These are phyloP conservation scores for Caenorhabditis becei DNA, from an alignment of 2,888 invertebrate species.

Conservation along the genomic window DNA sequence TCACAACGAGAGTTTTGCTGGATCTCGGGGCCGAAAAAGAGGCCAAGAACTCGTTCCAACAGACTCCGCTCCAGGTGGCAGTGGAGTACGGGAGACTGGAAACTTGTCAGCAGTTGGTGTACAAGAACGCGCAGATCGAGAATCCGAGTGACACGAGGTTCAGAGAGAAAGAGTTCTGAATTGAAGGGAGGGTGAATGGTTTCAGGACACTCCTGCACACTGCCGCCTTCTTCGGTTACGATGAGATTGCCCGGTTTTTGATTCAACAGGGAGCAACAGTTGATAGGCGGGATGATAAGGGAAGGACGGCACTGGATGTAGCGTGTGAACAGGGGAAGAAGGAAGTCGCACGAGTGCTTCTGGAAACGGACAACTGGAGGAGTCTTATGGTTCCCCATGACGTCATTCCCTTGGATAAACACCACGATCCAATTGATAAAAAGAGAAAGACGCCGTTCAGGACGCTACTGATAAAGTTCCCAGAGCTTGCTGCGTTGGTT, in stretches of 20 bases:
- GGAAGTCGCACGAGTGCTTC: slow-evolving; percentile 82
- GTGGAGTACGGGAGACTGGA: slow-evolving; percentile 81
- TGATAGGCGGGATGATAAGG: slow-evolving; percentile 57
- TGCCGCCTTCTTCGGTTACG: slow-evolving; percentile 82
- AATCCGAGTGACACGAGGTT: slow-evolving; percentile 75
- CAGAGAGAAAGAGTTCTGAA: not conserved
- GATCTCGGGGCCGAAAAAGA: slow-evolving; percentile 83
- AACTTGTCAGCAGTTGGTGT: slow-evolving; percentile 60
- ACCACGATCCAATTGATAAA: slow-evolving; percentile 21
- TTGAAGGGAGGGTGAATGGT: not conserved
- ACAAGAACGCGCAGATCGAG: slow-evolving; percentile 80
- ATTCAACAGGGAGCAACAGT: slow-evolving; percentile 81
- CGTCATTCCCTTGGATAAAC: slow-evolving; percentile 41
- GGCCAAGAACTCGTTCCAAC: slow-evolving; percentile 83
- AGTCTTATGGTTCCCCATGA: slow-evolving; percentile 81
- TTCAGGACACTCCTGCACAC: slow-evolving; percentile 83
- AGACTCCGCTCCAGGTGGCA: slow-evolving; percentile 84
- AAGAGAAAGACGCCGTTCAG: slow-evolving; percentile 83
- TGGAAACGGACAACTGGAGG: slow-evolving; percentile 82
- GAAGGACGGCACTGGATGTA: slow-evolving; percentile 62
- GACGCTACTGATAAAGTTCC: slow-evolving; percentile 83
- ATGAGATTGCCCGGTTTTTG: slow-evolving; percentile 82
- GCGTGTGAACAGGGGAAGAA: slow-evolving; percentile 49
- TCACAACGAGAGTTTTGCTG: slow-evolving; percentile 82
- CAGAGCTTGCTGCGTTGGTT: slow-evolving; percentile 81